Base-by-base conservation (phyloP, 2,113 vertebrate species). In the Sceloporus undulatus region DNA sequence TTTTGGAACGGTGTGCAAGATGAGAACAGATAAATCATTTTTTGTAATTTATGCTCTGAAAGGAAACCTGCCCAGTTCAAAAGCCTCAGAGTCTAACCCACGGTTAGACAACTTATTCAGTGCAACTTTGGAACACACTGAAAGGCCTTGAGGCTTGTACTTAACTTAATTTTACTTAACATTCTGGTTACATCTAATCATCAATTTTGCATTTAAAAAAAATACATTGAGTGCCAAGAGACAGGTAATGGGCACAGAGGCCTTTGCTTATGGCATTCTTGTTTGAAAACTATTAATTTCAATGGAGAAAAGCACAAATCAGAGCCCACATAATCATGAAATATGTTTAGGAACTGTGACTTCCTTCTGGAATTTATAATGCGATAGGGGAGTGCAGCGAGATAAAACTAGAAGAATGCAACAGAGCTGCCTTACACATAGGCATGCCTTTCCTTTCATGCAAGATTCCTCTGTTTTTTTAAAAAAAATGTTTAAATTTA, bases 1-100 rank as follows among this genome's bases (percentile, higher is more conserved):
- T 91, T 75, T 90, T 74, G 92, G 94, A 94, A 94, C 62, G 85
- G 93, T 92, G 95, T 94, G 93, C 91, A 90, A 93, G 93, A 95
- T 85, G 89, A 92, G 93, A 94, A 91, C 89, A 77, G 93, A 80
- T 91, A 93, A 94, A 93, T 93, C 93, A 92, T 92, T 85, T 96
- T 79, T 52, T 86, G 34, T 70, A 70, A 79, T 79, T n/a, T 79
- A 54, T 77, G 89, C 93, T 91, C 94, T 89, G 94, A 94, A 95
- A 95, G 89, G 85, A 94, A 95, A 89, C 89, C 74, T 87, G 84
- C 89, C 89, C 66, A 79, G 87, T 75, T 87, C 89, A 90, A 84
- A 75, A 29, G 82, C 93, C 91, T 91, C 93, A 81, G 85, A 93
- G 90, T 91, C 89, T 93, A 86, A 78, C 62, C 62, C 40, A 34